Conservation (phyloP, 1,140 invertebrate genomes). For the Trachymyrmex septentrionalis region DNA sequence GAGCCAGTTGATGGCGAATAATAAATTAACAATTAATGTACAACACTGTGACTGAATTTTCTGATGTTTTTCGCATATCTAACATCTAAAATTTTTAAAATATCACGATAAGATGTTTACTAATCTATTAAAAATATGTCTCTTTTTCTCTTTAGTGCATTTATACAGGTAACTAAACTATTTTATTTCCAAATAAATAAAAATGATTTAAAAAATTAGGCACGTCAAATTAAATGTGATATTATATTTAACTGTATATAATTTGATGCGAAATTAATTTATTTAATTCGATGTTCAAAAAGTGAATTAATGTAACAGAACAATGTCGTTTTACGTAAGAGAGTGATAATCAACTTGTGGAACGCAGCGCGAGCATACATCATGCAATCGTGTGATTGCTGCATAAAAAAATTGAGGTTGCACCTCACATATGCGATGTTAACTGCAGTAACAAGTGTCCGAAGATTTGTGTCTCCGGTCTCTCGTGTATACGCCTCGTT, state of each 20-base stretch:
- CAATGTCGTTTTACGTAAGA: constrained; percentile 55
- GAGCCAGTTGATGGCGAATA: constrained; percentile 11
- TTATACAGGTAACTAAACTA: neutral
- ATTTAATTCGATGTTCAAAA: neutral
- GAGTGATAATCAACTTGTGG: constrained; percentile 31
- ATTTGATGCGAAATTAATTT: constrained; percentile 3
- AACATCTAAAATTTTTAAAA: neutral
- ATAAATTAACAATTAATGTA: constrained; percentile 15
- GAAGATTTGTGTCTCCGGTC: constrained; percentile 43
- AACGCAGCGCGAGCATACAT: neutral
- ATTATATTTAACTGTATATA: neutral
- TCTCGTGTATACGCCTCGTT: constrained; percentile 45
- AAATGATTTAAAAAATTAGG: neutral
- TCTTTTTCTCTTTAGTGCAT: neutral
- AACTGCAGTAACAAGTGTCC: constrained; percentile 40
- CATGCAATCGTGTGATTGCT: constrained; percentile 45
- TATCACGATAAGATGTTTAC: neutral
- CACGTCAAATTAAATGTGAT: neutral
- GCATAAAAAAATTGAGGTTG: constrained; percentile 41
- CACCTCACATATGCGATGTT: constrained; percentile 43
- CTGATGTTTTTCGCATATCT: neutral
- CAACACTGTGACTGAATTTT: neutral
- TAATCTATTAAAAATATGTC: constrained; percentile 4
- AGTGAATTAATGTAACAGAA: constrained; percentile 42
- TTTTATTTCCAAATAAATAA: neutral